Evolutionary conservation across 1,140 invertebrate species (phyloP).

Genomic region (Asbolus verrucosus): DNA sequence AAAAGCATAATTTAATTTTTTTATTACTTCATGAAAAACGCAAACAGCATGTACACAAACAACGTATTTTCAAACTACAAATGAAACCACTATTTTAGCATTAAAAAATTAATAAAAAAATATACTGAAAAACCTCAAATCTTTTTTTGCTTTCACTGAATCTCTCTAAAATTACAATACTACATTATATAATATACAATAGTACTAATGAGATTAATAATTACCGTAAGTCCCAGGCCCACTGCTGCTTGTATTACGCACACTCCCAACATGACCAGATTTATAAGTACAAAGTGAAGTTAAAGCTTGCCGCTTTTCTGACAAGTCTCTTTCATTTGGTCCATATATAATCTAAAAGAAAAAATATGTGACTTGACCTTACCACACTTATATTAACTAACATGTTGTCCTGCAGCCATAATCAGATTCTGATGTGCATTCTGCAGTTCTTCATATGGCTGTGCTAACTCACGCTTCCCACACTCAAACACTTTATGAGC

Average conservation of each 20-base stretch:
- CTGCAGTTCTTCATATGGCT: conserved; percentile 79
- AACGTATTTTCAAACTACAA: no score
- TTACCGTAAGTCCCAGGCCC: neutral
- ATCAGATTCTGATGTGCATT: conserved; percentile 75
- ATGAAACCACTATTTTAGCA: no score
- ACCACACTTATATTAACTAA: conserved; percentile 22
- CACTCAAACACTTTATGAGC: conserved; percentile 80
- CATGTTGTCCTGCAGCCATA: conserved; percentile 60
- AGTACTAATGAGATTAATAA: no score
- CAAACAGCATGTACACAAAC: no score
- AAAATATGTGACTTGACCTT: neutral
- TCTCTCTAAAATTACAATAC: no score
- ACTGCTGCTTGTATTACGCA: conserved; percentile 60
- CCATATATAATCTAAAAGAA: conserved; percentile 71
- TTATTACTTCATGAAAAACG: no score
- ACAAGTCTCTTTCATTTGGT: conserved; percentile 69
- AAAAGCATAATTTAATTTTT: no score
- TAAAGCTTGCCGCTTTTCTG: conserved; percentile 78
- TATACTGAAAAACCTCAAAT: no score
- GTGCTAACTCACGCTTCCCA: conserved; percentile 76
- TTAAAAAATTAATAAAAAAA: no score
- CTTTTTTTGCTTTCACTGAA: no score
- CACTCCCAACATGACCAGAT: conserved; percentile 63
- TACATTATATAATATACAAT: no score
- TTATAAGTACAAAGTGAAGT: conserved; percentile 76